phyloP scores from a whole-genome alignment of 2,797 vertebrate species.

The Alectoris magna region DNA sequence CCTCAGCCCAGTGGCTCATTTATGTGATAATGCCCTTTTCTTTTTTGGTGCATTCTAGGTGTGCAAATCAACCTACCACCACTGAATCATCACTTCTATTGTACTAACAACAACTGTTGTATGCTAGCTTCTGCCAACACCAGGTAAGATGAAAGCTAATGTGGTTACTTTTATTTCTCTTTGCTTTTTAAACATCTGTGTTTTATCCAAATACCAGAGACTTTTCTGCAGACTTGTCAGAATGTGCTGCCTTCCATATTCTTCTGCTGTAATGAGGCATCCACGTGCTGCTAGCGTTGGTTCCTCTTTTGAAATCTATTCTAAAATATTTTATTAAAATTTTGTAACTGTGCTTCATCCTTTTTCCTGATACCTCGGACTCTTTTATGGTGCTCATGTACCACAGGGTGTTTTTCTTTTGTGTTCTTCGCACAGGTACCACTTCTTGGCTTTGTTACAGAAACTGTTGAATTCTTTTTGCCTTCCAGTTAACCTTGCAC shows the following conservation, averaged over 20 bases:
- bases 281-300: neutral
- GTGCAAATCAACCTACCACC: neutral
- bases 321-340: neutral
- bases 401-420: neutral
- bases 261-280: neutral
- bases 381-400: neutral
- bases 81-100: neutral
- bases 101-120: neutral
- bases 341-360: neutral
- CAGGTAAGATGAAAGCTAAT: slow-evolving; percentile 43
- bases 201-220: neutral
- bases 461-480: neutral
- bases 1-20: neutral
- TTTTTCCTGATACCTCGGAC: neutral
- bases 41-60: neutral
- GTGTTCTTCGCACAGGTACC: neutral
- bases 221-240: neutral
- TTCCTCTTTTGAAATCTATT: neutral
- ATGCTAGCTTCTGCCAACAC: neutral
- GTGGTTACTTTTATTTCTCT: neutral
- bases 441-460: neutral
- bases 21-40: neutral
- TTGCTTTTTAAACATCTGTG: neutral
- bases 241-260: neutral
- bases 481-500: neutral